phyloP scores from a whole-genome alignment of 2,113 vertebrate species.

The Trachemys scripta region DNA sequence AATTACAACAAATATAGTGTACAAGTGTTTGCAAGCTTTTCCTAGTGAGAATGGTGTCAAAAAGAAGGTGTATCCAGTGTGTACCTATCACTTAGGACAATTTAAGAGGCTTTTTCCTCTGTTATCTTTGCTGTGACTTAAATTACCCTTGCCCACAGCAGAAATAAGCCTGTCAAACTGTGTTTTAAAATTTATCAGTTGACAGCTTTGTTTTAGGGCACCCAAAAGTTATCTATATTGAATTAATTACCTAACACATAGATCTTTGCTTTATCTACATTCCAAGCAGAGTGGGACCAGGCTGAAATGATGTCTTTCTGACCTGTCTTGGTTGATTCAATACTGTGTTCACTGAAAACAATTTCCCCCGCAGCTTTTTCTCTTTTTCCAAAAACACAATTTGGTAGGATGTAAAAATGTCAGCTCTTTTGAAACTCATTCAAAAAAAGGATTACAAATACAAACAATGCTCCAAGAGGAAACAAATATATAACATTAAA shows the following conservation, averaged over 20 bases:
- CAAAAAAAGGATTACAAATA: neutral
- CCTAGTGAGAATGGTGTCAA: slow-evolving; percentile 23
- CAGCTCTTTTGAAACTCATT: slow-evolving; percentile 2
- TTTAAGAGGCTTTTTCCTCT: slow-evolving; percentile 45
- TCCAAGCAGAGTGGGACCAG: slow-evolving; percentile 36
- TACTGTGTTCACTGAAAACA: slow-evolving; percentile 31
- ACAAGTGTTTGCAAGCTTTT: neutral
- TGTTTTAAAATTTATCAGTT: slow-evolving; percentile 76
- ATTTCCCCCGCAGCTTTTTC: neutral
- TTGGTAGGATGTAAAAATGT: slow-evolving; percentile 12
- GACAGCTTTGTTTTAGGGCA: slow-evolving; percentile 65
- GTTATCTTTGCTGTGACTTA: slow-evolving; percentile 64
- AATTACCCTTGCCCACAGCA: slow-evolving; percentile 77
- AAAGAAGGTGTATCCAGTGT: neutral
- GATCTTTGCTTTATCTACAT: slow-evolving; percentile 71
- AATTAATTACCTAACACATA: slow-evolving; percentile 74
- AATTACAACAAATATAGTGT: neutral
- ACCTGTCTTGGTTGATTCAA: slow-evolving; percentile 26
- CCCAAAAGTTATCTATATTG: slow-evolving; percentile 69
- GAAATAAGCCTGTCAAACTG: slow-evolving; percentile 68
- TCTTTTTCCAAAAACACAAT: neutral
- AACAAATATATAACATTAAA: neutral
- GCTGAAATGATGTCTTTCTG: slow-evolving; percentile 1
- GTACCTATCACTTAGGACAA: slow-evolving; percentile 1
- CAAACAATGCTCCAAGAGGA: neutral